Evolutionary conservation across 92 coral and sea anemone species (phyloP), one percentile per base, ranked within the genome.

Genomic region (Pocillopora meandrina): DNA sequence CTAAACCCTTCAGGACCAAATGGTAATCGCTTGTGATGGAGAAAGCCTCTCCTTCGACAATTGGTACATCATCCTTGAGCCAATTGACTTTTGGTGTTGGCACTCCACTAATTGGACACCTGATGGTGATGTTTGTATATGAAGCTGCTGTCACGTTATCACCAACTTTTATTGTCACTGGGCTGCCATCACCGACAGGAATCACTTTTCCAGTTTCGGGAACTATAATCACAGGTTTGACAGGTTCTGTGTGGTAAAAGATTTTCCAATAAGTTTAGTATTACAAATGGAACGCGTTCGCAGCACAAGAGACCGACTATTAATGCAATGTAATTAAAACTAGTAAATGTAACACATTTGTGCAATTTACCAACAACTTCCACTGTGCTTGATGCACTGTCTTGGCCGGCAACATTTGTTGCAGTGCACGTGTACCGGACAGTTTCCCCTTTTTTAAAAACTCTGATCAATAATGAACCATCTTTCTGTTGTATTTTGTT

Each of bases 41-140:
- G 10, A 75, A 57, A 15, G 70, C 64, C 0, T 35, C 60, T 10
- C 56, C 87, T 20, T 61, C 13, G 18, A 42, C 47, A 72, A 84
- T 61, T 76, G 63, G 33, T 55, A 63, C 33, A 3, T 36, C 85
- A 18, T 86, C 94, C 68, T 79, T 89, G 10, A 58, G 79, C 97
- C 93, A 90, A 56, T 86, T 72, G 73, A 83, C 80, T 12, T 57
- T 36, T 14, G 93, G 97, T 60, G 68, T 73, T 55, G 97, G 97
- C 65, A 84, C 82, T 56, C 97, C 97, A 69, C 91, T 87, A 65
- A 77, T 91, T 42, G 87, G 72, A 81, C 97, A 93, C 80, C 47
- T 73, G 88, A 90, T 87, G 75, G 85, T 87, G 56, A 90, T 86
- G 69, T 80, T 90, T 9, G 93, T 82, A 61, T 86, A 83, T 23